These are phyloP conservation scores for Ceratothoa steindachneri DNA, from an alignment of 2,888 invertebrate species.

Conservation along the genomic window DNA sequence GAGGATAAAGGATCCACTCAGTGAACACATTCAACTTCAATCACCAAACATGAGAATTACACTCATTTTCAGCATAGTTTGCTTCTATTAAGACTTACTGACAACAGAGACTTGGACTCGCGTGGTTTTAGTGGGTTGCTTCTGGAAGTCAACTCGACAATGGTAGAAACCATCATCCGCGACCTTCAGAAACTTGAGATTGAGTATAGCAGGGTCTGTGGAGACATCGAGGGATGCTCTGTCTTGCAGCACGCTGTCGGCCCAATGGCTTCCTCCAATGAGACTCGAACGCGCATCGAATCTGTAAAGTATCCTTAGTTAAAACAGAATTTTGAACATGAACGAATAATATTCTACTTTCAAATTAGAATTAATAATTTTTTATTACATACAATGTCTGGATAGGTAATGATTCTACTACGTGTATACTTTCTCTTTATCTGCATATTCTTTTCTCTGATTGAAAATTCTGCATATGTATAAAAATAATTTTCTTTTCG, in stretches of 20 bases:
- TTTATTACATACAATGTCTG: too few species aligned
- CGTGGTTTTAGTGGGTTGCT: slow-evolving; percentile 43
- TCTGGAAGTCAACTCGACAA: slow-evolving; percentile 36
- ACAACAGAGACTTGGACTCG: slow-evolving; percentile 34
- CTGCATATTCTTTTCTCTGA: too few species aligned
- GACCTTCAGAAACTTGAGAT: slow-evolving; percentile 14
- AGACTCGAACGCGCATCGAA: slow-evolving; percentile 17
- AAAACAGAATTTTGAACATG: too few species aligned
- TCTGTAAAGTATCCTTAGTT: too few species aligned
- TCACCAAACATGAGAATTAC: not conserved
- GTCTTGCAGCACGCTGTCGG: slow-evolving; percentile 18
- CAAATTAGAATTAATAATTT: too few species aligned
- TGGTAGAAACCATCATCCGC: slow-evolving; percentile 37
- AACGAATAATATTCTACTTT: too few species aligned
- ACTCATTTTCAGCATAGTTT: too few species aligned
- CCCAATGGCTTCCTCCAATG: slow-evolving; percentile 13
- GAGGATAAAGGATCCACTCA: too few species aligned
- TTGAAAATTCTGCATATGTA: too few species aligned
- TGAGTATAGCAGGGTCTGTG: slow-evolving; percentile 23
- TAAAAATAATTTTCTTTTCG: too few species aligned
- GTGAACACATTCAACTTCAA: not conserved
- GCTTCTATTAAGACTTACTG: slow-evolving; percentile 32
- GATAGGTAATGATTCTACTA: too few species aligned
- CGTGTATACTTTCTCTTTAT: too few species aligned
- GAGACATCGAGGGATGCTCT: slow-evolving; percentile 27